phyloP scores from a whole-genome alignment of 2,797 vertebrate species.

The Gymnothorax javanicus region DNA sequence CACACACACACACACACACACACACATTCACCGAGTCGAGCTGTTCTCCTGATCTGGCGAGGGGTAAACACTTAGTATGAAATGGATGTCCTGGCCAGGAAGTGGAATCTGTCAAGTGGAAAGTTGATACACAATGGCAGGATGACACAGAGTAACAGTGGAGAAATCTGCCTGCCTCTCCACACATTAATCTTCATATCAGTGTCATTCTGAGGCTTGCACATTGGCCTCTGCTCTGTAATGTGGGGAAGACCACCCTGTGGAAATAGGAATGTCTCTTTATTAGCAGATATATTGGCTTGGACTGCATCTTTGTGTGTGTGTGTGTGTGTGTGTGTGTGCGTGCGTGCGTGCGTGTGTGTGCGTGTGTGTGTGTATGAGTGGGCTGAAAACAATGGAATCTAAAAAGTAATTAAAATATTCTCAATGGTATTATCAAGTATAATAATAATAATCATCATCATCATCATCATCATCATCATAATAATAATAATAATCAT shows the following conservation, averaged over 20 bases:
- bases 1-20: not conserved
- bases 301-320: not conserved
- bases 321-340: not conserved
- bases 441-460: not conserved
- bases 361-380: not conserved
- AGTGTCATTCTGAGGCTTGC: not conserved
- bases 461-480: too few relatives aligned
- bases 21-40: not conserved
- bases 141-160: not conserved
- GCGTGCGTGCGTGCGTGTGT: not conserved
- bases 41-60: not conserved
- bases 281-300: not conserved
- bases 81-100: not conserved
- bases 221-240: not conserved
- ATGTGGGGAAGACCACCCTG: not conserved
- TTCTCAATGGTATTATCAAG: not conserved
- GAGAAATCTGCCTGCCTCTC: not conserved
- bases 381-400: not conserved
- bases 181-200: conserved; percentile 8
- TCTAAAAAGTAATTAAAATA: not conserved
- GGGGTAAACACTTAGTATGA: conserved; percentile 4
- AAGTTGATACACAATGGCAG: conserved; percentile 9
- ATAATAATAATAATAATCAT: not conserved
- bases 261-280: not conserved
- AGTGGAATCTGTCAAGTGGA: not conserved